phyloP scores from a whole-genome alignment of 35 echinoderm and acorn worm genomes.

The Chiridota heheva region DNA sequence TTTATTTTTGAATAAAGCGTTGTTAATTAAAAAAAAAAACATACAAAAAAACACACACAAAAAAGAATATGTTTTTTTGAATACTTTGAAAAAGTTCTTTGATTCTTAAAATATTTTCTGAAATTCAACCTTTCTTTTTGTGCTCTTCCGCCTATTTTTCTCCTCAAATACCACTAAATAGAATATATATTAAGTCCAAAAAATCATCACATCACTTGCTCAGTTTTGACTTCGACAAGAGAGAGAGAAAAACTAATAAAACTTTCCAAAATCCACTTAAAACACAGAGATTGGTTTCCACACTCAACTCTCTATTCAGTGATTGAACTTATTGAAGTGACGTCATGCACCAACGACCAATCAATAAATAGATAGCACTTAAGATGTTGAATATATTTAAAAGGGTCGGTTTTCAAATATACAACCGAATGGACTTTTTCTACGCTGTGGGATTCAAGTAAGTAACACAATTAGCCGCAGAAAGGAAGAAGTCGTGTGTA shows the following conservation, averaged over 20 bases:
- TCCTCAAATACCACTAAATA: neutral
- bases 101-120: too few relatives aligned
- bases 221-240: too few relatives aligned
- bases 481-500: neutral
- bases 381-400: slow-evolving; percentile 16
- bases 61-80: too few relatives aligned
- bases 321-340: neutral
- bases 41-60: too few relatives aligned
- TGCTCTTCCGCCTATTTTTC: too few relatives aligned
- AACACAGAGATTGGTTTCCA: too few relatives aligned
- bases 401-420: slow-evolving; percentile 28
- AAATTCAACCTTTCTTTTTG: too few relatives aligned
- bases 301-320: slow-evolving; percentile 21
- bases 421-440: neutral
- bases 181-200: neutral
- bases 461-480: neutral
- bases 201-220: neutral
- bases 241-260: neutral
- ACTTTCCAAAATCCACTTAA: too few relatives aligned
- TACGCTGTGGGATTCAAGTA: neutral
- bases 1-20: too few relatives aligned
- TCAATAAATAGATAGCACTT: slow-evolving; percentile 22
- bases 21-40: too few relatives aligned
- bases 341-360: slow-evolving; percentile 18
- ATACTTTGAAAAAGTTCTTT: too few relatives aligned